Base-by-base conservation (phyloP, 64 coral and sea anemone genomes). In the Porites australiensis region DNA sequence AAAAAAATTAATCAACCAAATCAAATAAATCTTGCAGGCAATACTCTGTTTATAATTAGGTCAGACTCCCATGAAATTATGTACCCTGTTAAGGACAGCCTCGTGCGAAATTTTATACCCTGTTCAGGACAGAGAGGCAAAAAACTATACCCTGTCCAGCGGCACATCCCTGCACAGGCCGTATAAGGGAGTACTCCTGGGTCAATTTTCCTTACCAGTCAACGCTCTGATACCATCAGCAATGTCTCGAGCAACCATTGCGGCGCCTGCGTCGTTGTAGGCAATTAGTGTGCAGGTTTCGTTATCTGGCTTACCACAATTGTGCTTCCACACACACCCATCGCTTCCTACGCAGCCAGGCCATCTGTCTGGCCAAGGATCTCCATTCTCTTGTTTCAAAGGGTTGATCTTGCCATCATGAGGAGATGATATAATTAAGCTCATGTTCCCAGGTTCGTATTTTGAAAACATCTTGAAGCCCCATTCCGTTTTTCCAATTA, bases 321-420 rank as follows among this genome's bases (percentile, higher is more conserved):
- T 37, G 27, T 37, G 27, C 27, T 37, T 37, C 27, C 27, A 37
- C 27, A 37, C 27, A 37, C 27, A 37, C 27, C 27, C 89, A 55
- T 8, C 11, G 0, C 2, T 15, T 13, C 73, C 52, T 82, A 82
- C 16, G 83, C 89, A 91, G 10, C 89, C 89, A 4, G 72, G 4
- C 66, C 8, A 22, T 72, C 89, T 91, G 14, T 83, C 43, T 37
- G 89, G 89, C 89, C 89, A 91, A 22, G 2, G 13, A 27, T 74
- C 37, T n/a, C 78, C 78, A 50, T 83, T 83, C 18, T 6, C 57
- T 15, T 91, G 89, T 16, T 8, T 91, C n/a, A 65, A 91, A 8
- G 89, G 89, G 20, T 18, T 71, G 27, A 23, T 3, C 2, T 7
- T 11, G 1, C 89, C 89, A 0, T 74, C 89, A 21, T 91, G 89